Evolutionary conservation across 2,888 invertebrate genomes (phyloP).

Genomic region (Deroplatys truncata): DNA sequence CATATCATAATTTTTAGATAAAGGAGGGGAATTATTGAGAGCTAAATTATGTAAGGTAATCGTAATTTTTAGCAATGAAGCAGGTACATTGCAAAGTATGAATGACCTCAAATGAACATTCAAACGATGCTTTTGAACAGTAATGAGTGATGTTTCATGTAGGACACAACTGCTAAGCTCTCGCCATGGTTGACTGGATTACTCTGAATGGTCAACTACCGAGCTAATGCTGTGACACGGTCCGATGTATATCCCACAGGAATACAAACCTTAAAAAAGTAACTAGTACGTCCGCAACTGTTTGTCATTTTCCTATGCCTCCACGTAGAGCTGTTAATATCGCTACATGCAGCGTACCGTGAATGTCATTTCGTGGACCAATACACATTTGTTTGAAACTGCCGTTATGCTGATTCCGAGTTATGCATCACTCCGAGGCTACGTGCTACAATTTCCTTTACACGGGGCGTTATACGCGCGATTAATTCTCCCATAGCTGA

Average conservation of each 20-base stretch:
- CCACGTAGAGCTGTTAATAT: neutral
- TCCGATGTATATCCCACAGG: neutral
- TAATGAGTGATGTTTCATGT: no score
- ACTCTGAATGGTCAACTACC: neutral
- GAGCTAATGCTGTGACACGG: neutral
- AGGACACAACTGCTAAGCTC: neutral
- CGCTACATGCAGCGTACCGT: neutral
- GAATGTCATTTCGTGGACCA: neutral
- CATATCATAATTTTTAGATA: no score
- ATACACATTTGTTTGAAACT: neutral
- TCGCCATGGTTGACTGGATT: neutral
- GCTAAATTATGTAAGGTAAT: no score
- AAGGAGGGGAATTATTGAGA: no score
- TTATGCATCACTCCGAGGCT: neutral
- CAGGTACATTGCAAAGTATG: no score
- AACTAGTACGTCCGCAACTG: neutral
- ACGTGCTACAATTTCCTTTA: neutral
- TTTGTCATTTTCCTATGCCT: neutral
- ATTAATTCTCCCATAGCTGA: neutral
- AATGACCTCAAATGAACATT: no score
- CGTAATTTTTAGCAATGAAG: no score
- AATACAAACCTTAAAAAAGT: neutral
- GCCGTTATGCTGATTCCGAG: neutral
- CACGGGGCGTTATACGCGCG: neutral
- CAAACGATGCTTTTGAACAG: no score